These are phyloP conservation scores for Drosophila paramelanica DNA, from an alignment of 2,888 invertebrate genomes.

Conservation along the genomic window DNA sequence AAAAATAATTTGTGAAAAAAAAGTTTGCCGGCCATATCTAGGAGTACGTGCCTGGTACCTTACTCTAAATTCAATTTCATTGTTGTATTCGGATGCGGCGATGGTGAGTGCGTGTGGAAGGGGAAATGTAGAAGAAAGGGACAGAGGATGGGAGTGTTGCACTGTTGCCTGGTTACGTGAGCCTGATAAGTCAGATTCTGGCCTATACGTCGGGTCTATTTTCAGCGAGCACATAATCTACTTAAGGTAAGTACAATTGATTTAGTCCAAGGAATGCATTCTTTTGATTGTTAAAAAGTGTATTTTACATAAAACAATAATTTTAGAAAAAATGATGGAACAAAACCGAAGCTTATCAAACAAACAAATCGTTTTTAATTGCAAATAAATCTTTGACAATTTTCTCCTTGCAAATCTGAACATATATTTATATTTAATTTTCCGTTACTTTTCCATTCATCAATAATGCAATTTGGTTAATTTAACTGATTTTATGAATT, in stretches of 20 bases:
- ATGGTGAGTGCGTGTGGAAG: not conserved
- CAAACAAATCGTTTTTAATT: no score
- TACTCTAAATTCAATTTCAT: slow-evolving; percentile 77
- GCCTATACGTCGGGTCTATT: slow-evolving; percentile 28
- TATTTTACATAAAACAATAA: not conserved
- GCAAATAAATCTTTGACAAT: no score
- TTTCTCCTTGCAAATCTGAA: no score
- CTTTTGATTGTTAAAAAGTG: not conserved
- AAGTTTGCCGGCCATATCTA: slow-evolving; percentile 70
- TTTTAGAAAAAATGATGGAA: not conserved
- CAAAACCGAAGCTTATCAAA: no score
- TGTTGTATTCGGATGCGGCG: slow-evolving; percentile 49
- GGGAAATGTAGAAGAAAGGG: not conserved
- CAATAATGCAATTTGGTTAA: not conserved
- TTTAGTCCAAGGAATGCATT: slow-evolving; percentile 12
- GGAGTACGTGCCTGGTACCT: slow-evolving; percentile 71
- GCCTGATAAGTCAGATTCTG: slow-evolving; percentile 34
- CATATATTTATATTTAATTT: no score
- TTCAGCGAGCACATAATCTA: slow-evolving; percentile 34
- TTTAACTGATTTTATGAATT: not conserved
- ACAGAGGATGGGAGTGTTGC: not conserved
- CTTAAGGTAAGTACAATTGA: slow-evolving; percentile 30
- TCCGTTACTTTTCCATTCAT: not conserved
- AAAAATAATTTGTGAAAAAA: slow-evolving; percentile 76
- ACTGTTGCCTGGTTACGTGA: slow-evolving; percentile 54